Conservation (phyloP, 1,140 invertebrate species). For the Zaprionus vittiger region DNA sequence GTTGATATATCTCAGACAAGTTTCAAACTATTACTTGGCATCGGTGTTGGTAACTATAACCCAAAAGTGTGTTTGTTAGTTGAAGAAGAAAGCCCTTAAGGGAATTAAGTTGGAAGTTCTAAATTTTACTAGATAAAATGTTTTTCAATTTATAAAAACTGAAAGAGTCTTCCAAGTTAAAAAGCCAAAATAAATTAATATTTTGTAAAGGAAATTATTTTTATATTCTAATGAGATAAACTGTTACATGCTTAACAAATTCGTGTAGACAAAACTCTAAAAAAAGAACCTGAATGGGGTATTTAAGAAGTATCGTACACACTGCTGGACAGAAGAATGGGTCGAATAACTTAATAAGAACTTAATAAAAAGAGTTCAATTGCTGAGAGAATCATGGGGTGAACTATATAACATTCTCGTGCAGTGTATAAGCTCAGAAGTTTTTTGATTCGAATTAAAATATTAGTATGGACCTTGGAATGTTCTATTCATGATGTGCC, state of each 20-base stretch:
- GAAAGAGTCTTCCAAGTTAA: neutral
- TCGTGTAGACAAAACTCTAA: too few species aligned
- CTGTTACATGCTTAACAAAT: too few species aligned
- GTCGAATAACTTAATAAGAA: too few species aligned
- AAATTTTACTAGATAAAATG: too few species aligned
- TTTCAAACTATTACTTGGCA: constrained; percentile 1
- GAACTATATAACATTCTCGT: neutral
- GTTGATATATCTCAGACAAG: neutral
- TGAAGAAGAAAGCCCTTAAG: neutral
- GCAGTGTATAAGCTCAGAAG: too few species aligned
- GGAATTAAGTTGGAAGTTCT: neutral
- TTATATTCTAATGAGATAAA: too few species aligned
- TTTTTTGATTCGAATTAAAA: neutral
- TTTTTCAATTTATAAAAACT: neutral
- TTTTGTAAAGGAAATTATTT: neutral
- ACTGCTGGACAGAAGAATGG: too few species aligned
- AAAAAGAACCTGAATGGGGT: too few species aligned
- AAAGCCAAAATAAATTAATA: neutral
- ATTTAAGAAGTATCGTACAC: too few species aligned
- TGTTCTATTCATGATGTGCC: neutral
- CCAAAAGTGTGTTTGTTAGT: neutral
- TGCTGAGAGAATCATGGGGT: neutral
- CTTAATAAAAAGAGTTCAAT: neutral
- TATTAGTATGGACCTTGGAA: neutral
- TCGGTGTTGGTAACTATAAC: neutral